Base-by-base conservation (phyloP, 2,888 invertebrate species). In the Dysmachus trigonus region DNA sequence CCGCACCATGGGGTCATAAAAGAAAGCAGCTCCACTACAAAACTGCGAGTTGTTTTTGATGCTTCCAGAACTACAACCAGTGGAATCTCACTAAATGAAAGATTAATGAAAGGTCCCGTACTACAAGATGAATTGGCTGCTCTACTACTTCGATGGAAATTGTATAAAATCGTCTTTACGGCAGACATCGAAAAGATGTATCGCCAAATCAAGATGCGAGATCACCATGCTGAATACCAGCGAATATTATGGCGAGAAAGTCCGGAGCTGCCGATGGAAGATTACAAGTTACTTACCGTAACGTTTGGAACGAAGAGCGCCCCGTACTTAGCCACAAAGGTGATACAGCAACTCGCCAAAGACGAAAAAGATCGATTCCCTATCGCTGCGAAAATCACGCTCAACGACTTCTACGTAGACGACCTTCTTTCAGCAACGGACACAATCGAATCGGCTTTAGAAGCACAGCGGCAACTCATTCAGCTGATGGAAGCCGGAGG, bases 161-260 rank as follows among this genome's bases (percentile, higher is more conserved):
- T 10, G 10, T 7, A 35, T 35, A 35, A 7, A 35, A 35, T 35
- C 10, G 7, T 35, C 7, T 35, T 89, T 2, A 86, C 86, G 4
- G 89, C 88, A 0, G 89, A 90, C 74, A 87, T 90, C 7, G 84
- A 81, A 0, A 86, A 89, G 79, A 89, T 89, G 51, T 62, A 82
- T 33, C 82, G 82, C 6, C 82, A 82, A 18, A 18, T 62, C 8
- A 13, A 1, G 13, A 30, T 82, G 8, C 3, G n/a, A n/a, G 13
- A 30, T 27, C 22, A 13, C 0, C 30, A 82, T 33, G 13, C 62
- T 1, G 85, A 89, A 38, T 87, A 87, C 22, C 87, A 88, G 15
- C 33, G 88, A 27, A 88, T 87, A 2, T 7, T 89, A 0, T 88
- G 88, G 88, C 33, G 88, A 15, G 18, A 84, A 2, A 71, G 35